Conservation (phyloP, 2,888 invertebrate species). For the Caradrina kadenii region DNA sequence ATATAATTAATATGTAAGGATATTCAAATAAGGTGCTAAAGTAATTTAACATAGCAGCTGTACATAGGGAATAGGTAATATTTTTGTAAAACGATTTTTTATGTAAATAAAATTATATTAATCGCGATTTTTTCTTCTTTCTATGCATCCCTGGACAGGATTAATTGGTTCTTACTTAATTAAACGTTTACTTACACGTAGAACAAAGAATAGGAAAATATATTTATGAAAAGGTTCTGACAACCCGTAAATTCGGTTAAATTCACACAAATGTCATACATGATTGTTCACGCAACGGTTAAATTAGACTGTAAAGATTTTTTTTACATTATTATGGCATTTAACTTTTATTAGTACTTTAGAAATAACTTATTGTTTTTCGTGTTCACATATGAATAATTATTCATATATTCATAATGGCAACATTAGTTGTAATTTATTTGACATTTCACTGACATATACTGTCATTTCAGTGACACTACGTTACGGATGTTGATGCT, state of each 20-base stretch:
- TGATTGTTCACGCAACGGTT: no score
- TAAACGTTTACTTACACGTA: no score
- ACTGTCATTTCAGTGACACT: slow-evolving; percentile 51
- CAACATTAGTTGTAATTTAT: slow-evolving; percentile 10
- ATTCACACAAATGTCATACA: no score
- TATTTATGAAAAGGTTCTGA: no score
- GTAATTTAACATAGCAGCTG: slow-evolving; percentile 20
- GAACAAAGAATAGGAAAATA: no score
- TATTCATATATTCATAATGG: neutral
- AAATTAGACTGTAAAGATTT: no score
- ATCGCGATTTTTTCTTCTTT: neutral
- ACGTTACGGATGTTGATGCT: slow-evolving; percentile 68
- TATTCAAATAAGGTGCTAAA: slow-evolving; percentile 23
- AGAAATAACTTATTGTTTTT: no score
- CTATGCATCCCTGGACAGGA: neutral
- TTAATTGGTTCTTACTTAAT: no score
- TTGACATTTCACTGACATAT: slow-evolving; percentile 32
- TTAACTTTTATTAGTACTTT: neutral
- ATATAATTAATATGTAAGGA: slow-evolving; percentile 28
- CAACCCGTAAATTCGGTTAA: no score
- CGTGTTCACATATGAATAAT: no score
- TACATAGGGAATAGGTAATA: slow-evolving; percentile 23
- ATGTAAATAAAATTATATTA: slow-evolving; percentile 46
- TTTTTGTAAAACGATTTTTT: slow-evolving; percentile 35
- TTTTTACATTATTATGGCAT: no score